Base-by-base conservation (phyloP, 2,797 vertebrate species). In the Philypnodon macrostomus region DNA sequence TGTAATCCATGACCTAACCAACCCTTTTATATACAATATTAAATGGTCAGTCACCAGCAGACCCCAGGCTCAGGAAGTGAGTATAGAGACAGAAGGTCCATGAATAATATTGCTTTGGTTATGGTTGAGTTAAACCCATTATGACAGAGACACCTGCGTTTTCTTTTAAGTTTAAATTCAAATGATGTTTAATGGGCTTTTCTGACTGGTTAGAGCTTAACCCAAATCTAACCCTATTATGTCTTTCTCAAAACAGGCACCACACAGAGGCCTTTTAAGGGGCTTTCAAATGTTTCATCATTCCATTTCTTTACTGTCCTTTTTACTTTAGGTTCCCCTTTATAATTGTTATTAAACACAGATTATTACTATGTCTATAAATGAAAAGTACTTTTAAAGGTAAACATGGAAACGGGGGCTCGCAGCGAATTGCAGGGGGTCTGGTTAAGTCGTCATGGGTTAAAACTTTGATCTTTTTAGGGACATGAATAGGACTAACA, bases 111-210 rank as follows among this genome's bases (percentile, higher is more conserved):
- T 73, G 69, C 73, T 63, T 48, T 73, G 64, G 71, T 51, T 69
- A 77, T 57, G 69, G 26, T 58, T 13, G 50, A 75, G 64, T 63
- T 86, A 87, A 85, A 67, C 63, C 78, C 72, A 79, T 89, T 88
- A 81, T 72, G 26, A 35, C 53, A 46, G 26, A 76, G 76, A 67
- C 80, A 85, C 84, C 85, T 87, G 85, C 58, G 56, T 82, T 82
- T 85, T 64, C 76, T 67, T 62, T 42, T 55, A 68, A 80, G 79
- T 58, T 77, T 87, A 71, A 75, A 85, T 80, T 77, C 79, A 82
- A 77, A 65, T 23, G 72, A 38, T 69, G 50, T 67, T 75, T 86
- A 87, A 88, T 88, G 81, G 83, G 87, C 84, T 87, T 90, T 89
- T 77, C 75, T 74, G 69, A 75, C 72, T 53, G 67, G 62, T 75